Conservation (phyloP, 1,140 invertebrate genomes). For the Pseudomyrmex concolor region DNA sequence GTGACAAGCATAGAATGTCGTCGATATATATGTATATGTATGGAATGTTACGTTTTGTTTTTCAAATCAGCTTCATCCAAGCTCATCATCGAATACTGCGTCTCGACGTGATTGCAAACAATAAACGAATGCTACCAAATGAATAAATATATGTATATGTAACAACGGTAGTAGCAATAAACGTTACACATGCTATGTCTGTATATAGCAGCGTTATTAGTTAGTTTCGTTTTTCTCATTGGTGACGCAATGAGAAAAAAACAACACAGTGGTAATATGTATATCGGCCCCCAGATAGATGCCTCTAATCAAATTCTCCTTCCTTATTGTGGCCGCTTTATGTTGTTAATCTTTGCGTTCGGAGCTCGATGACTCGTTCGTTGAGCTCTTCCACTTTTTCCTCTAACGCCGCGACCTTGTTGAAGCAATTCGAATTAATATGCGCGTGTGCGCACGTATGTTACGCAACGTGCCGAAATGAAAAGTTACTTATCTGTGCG, state of each 20-base stretch:
- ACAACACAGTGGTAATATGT: conserved; percentile 53
- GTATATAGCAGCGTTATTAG: conserved; percentile 65
- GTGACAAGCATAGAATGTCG: conserved; percentile 55
- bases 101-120: conserved; percentile 47
- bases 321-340: conserved; percentile 73
- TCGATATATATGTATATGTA: neutral
- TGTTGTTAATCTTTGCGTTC: conserved; percentile 75
- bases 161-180: conserved; percentile 65
- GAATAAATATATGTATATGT: conserved; percentile 71
- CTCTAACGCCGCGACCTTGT: conserved; percentile 80
- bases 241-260: conserved; percentile 61
- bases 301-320: conserved; percentile 55
- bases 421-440: conserved; percentile 57
- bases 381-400: conserved; percentile 81
- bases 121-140: conserved; percentile 63
- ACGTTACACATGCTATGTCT: conserved; percentile 56
- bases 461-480: conserved; percentile 9
- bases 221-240: conserved; percentile 57
- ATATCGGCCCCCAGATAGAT: conserved; percentile 49
- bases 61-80: neutral
- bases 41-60: conserved; percentile 65
- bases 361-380: conserved; percentile 74
- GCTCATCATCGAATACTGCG: conserved; percentile 62
- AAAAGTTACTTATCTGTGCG: neutral
- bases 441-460: neutral